Base-by-base conservation (phyloP, 2,888 invertebrate species). In the Stegophylla sp. region DNA sequence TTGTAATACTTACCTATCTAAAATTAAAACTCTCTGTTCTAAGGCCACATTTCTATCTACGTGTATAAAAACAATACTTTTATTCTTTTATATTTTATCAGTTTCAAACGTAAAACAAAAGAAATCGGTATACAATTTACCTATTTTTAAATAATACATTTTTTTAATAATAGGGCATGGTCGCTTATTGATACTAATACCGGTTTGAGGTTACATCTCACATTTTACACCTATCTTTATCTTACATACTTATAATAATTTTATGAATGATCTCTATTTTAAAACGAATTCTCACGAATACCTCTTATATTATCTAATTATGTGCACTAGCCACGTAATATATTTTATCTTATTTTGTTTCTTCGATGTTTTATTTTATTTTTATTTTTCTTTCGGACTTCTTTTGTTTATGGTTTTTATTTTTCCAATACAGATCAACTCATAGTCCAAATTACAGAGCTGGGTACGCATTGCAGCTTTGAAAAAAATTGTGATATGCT, bases 1-100 rank as follows among this genome's bases (percentile, higher is more conserved):
- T 82, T 82, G 72, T 75, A 69, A 82, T 82, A 76, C 20, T 41
- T 76, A 74, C 67, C 73, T 82, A 82, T 82, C 82, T 82, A 76
- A 82, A 34, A 75, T 20, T 34, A 63, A 51, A 51, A 13, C 28
- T 59, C 51, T 41, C 17, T 64, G 15, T 43, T 56, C 0, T 67
- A n/a, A 67, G n/a, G 66, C 56, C 67, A 59, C 34, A 34, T 74
- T 51, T 64, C 34, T 75, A 20, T 20, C 20, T 74, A 45, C 20
- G 7, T 3, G 45, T 26, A n/a, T n/a, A 43, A 53, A 53, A 34
- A 20, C 23, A 48, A 61, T n/a, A 63, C 26, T 74, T 59, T 56
- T 53, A 67, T 17, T 59, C 45, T 77, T 77, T 59, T 77, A 17
- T 77, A 66, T 59, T 48, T 34, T 28, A 61, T 23, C 45, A n/a